Conservation (phyloP, 2,113 vertebrate genomes). For the Dissostichus mawsoni region DNA sequence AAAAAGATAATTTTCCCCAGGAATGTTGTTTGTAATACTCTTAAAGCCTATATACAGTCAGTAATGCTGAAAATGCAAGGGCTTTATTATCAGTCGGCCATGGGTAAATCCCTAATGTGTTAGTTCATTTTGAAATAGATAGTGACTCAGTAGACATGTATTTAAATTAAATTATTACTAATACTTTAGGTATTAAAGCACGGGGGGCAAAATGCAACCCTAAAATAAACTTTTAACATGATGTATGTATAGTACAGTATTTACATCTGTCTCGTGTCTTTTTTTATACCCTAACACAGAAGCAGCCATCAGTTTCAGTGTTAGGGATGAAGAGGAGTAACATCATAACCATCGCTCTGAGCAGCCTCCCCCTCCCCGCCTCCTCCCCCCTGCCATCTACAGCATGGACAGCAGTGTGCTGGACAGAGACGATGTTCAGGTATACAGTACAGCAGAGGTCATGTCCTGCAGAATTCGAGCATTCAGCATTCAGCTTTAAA, state of each 20-base stretch:
- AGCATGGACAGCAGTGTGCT: constrained; percentile 85
- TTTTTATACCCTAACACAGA: constrained; percentile 50
- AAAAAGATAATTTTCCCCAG: no score
- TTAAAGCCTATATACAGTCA: no score
- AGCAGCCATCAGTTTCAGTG: constrained; percentile 74
- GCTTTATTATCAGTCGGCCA: no score
- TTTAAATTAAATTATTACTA: no score
- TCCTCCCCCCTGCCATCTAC: constrained; percentile 82
- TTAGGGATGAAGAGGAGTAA: constrained; percentile 85
- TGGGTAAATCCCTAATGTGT: no score
- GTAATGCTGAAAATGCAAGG: no score
- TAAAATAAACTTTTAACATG: background rate
- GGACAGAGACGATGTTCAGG: constrained; percentile 85
- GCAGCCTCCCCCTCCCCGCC: constrained; percentile 79
- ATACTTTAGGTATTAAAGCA: no score
- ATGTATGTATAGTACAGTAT: background rate
- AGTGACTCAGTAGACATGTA: no score
- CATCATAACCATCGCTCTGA: constrained; percentile 85
- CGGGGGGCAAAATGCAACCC: background rate
- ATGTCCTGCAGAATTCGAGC: background rate
- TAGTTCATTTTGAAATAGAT: no score
- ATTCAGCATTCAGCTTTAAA: background rate
- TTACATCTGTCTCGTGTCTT: background rate
- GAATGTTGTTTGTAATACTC: no score
- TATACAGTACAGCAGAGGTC: constrained; percentile 62